Evolutionary conservation across 2,888 invertebrate genomes (phyloP).

Genomic region (Xylota sylvarum): DNA sequence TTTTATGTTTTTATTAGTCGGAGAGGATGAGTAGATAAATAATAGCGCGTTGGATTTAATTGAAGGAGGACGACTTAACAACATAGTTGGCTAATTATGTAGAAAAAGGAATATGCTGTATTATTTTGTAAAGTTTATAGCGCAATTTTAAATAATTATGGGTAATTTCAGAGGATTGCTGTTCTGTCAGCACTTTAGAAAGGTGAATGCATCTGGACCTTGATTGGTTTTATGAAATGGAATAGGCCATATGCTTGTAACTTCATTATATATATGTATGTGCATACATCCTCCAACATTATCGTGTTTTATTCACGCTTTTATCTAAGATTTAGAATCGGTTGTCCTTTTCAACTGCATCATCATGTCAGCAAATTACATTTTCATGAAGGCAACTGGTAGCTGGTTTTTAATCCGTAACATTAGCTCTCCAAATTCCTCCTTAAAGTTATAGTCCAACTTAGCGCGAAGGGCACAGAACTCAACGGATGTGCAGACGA

Average conservation of each 20-base stretch:
- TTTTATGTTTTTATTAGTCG: slow-evolving; percentile 12
- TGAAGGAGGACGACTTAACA: not conserved
- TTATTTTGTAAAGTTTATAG: slow-evolving; percentile 4
- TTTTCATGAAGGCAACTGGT: too few species aligned
- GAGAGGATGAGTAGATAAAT: not conserved
- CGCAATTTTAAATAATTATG: not conserved
- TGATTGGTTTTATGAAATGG: not conserved
- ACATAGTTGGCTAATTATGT: not conserved
- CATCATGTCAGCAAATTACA: too few species aligned
- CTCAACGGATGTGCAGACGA: too few species aligned
- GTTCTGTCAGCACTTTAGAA: not conserved
- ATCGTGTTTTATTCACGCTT: too few species aligned
- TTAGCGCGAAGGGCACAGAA: too few species aligned
- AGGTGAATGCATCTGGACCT: not conserved
- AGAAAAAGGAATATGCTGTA: not conserved
- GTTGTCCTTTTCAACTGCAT: too few species aligned
- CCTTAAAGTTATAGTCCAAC: too few species aligned
- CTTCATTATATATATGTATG: too few species aligned
- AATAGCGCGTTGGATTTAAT: slow-evolving; percentile 1
- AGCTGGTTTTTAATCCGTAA: too few species aligned
- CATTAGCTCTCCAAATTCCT: too few species aligned
- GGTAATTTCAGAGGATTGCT: not conserved
- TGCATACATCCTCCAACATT: too few species aligned
- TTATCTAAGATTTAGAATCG: too few species aligned
- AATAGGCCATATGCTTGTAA: not conserved